A percentile compares a stretch with the other conserved stretches of the same genome.
These are phyloP conservation scores for Galbula dea DNA, from an alignment of 2,113 vertebrate species.

Conservation along the genomic window DNA sequence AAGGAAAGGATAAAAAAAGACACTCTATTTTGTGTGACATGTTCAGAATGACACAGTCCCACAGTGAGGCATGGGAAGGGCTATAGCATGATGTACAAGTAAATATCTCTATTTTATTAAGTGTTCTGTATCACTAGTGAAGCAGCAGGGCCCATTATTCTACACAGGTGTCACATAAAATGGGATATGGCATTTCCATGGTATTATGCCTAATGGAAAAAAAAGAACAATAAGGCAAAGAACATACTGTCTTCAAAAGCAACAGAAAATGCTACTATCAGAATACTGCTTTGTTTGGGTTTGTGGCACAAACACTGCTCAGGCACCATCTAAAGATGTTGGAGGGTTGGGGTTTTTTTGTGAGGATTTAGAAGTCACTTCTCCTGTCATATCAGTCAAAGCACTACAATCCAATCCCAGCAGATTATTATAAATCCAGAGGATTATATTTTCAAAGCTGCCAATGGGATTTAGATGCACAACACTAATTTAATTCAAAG, in stretches of 20 bases:
- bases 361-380: neutral
- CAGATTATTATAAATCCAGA: neutral
- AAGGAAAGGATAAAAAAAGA: neutral
- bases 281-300: neutral
- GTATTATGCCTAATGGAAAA: neutral
- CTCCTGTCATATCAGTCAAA: neutral
- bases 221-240: neutral
- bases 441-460: neutral
- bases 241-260: neutral
- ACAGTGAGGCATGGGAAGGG: neutral
- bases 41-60: neutral
- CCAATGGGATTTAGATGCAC: neutral
- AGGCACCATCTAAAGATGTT: neutral
- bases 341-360: too few relatives aligned
- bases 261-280: neutral
- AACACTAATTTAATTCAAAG: neutral
- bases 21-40: neutral
- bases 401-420: neutral
- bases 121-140: neutral
- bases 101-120: neutral
- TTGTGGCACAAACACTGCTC: neutral
- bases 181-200: neutral
- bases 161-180: neutral
- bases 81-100: too few relatives aligned
- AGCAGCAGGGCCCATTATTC: neutral